Conservation (phyloP, 1,140 invertebrate species). For the Plectrocnemia conspersa region DNA sequence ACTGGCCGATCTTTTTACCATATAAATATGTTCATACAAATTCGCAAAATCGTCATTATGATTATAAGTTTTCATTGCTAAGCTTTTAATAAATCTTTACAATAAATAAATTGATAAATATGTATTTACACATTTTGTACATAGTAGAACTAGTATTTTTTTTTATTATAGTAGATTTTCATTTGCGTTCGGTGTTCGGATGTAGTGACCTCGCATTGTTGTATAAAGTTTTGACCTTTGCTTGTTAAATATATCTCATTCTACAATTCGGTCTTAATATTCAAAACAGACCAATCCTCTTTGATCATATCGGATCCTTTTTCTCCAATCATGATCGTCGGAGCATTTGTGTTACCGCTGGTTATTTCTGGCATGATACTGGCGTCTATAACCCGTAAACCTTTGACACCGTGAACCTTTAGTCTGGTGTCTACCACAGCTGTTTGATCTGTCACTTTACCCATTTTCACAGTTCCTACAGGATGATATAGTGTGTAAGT, state of each 20-base stretch:
- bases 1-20: too few relatives aligned
- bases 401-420: slow-evolving; percentile 55
- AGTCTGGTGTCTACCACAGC: slow-evolving; percentile 59
- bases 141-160: neutral
- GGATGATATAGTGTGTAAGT: slow-evolving; percentile 45
- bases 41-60: too few relatives aligned
- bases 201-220: too few relatives aligned
- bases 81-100: neutral
- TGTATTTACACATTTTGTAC: slow-evolving; percentile 1
- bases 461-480: slow-evolving; percentile 52
- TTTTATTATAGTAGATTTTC: neutral
- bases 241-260: neutral
- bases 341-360: slow-evolving; percentile 65
- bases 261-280: slow-evolving; percentile 10
- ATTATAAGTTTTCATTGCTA: too few relatives aligned
- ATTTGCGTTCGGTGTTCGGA: too few relatives aligned
- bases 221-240: too few relatives aligned
- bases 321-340: slow-evolving; percentile 66
- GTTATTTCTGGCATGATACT: slow-evolving; percentile 67
- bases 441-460: slow-evolving; percentile 42
- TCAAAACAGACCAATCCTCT: slow-evolving; percentile 44
- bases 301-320: slow-evolving; percentile 55
- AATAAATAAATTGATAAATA: neutral
- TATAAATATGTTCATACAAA: too few relatives aligned
- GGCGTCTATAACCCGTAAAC: slow-evolving; percentile 63